Base-by-base conservation (phyloP, 2,113 vertebrate species). In the Propithecus coquereli region DNA sequence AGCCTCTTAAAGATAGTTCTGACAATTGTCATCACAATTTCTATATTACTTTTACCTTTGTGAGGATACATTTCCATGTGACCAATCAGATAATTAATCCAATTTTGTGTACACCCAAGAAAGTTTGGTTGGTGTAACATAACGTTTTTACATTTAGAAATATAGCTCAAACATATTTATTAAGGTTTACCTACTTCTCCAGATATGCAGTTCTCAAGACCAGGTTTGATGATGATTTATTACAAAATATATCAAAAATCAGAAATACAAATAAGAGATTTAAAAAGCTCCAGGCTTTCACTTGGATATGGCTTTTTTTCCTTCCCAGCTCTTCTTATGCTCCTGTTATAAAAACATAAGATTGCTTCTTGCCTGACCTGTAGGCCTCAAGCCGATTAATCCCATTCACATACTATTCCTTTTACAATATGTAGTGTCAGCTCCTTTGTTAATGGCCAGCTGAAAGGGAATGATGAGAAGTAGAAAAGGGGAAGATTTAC, bases 301-400 rank as follows among this genome's bases (percentile, higher is more conserved):
- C 37, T 77, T 61, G 45, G 23, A 6, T 89, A 52, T 27, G 10
- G 22, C 10, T 45, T 80, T 85, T 85, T 85, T 66, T 65, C 25
- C 22, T 57, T 96, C 70, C 16, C 0, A 3, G 73, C 95, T 57
- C 6, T 96, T 96, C 66, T 82, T 23, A 92, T 18, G 1, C 27
- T 4, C 85, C 3, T 97, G 84, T 94, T 71, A 93, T 86, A 65
- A 76, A 95, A 81, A 96, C 65, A 87, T 96, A 34, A 90, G 45
- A 17, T 92, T 92, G 3, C 11, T 50, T 70, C 20, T 4, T 97
- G 5, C 91, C 27, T 97, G 85, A 91, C 52, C 63, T 94, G 45
- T 59, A 8, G 34, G 12, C 76, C 54, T 66, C 45, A 25, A 68
- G 37, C 25, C 0, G 47, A 76, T 90, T 79, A 80, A 47, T 84